phyloP scores from a whole-genome alignment of 2,113 vertebrate genomes.

The Laticauda colubrina region DNA sequence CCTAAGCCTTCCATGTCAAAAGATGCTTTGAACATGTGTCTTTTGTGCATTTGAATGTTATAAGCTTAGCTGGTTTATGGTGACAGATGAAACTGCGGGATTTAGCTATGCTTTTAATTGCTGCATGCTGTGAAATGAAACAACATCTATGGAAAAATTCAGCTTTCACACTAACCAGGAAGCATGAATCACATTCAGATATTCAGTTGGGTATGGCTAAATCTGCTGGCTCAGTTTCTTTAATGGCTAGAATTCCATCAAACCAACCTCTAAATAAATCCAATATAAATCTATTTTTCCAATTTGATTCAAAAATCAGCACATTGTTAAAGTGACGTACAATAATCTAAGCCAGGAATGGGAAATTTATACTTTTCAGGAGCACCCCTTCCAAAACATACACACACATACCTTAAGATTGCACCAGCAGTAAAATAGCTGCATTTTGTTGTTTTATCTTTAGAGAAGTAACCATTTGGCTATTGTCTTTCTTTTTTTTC shows the following conservation, averaged over 20 bases:
- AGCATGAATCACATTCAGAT: neutral
- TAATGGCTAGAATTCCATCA: neutral
- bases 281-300: neutral
- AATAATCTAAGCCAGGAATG: neutral
- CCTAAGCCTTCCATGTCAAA: neutral
- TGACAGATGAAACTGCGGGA: neutral
- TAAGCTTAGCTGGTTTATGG: neutral
- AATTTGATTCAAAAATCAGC: neutral
- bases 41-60: neutral
- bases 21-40: neutral
- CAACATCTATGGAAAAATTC: slow-evolving; percentile 1
- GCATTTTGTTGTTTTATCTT: neutral
- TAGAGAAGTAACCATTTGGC: neutral
- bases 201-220: neutral
- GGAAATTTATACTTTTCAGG: neutral
- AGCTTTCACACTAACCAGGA: neutral
- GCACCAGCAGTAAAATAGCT: neutral
- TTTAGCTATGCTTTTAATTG: neutral
- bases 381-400: neutral
- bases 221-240: neutral
- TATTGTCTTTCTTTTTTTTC: neutral
- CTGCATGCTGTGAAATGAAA: neutral
- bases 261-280: neutral
- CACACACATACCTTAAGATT: neutral
- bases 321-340: neutral